Evolutionary conservation across 2,113 vertebrate species (phyloP), one percentile per base, ranked within the genome.

Genomic region (Hirundichthys speculiger): DNA sequence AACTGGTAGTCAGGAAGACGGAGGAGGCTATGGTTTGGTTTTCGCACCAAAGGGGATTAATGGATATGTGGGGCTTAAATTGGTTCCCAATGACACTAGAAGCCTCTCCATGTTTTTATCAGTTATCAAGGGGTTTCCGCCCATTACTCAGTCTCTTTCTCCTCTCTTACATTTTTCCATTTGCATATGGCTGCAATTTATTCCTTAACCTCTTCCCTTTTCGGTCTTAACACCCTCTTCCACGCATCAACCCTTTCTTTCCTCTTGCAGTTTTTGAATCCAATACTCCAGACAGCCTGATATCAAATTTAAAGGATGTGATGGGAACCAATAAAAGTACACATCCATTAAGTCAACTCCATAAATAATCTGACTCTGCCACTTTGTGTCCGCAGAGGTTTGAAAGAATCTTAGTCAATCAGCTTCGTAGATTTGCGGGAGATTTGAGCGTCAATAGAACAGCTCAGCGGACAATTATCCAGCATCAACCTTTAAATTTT

Each of bases 31-130:
- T 21, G 77, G 68, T 67, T 85, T 46, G 34, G 82, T 82, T 74
- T 83, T 73, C 66, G 58, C 87, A 84, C 71, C 79, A 66, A 65
- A 65, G 30, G 73, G 79, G 80, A 89, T 91, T 83, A 91, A 89
- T 87, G 86, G 81, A 68, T 61, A 73, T 59, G 71, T 49, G 64
- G 66, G 65, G 39, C 80, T 84, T 87, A 75, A 90, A 92, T 84
- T 89, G 88, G 81, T 75, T 78, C 57, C 61, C 66, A 58, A 83
- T 88, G 77, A 81, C 80, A 73, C 77, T 56, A 24, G 76, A 75
- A 73, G 77, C 81, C 78, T 75, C 63, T 30, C 75, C 60, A 41
- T 79, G 82, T 79, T 86, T 82, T 69, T 77, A 75, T 82, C 75
- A 80, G 60, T 82, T 86, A 81, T 85, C 59, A 49, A 66, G 73